phyloP scores from a whole-genome alignment of 2,797 vertebrate genomes.

The Peromyscus aztecus region DNA sequence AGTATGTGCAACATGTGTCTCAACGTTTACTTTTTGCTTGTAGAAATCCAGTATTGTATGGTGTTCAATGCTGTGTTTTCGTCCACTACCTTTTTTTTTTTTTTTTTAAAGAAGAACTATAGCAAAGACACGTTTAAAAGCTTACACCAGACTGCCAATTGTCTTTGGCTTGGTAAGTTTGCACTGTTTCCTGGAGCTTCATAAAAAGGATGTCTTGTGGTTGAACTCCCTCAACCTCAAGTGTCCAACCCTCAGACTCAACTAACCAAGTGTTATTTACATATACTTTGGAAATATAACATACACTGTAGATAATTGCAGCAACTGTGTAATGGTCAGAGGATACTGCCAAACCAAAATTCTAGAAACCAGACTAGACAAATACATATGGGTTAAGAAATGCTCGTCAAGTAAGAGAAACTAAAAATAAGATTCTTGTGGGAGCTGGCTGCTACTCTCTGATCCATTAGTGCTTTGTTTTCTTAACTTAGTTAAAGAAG shows the following conservation, averaged over 20 bases:
- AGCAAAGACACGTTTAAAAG: conserved; percentile 44
- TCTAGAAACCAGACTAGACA: conserved; percentile 80
- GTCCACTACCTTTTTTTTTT: background rate
- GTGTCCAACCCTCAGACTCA: conserved; percentile 76
- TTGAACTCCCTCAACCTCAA: conserved; percentile 78
- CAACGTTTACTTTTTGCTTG: background rate
- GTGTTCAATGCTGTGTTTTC: background rate
- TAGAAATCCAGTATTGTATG: background rate
- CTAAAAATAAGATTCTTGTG: background rate
- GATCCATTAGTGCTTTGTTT: background rate
- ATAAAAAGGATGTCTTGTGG: conserved; percentile 77
- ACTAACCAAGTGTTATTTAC: conserved; percentile 85
- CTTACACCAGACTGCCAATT: background rate
- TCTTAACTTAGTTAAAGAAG: conserved; percentile 28
- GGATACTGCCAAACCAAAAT: conserved; percentile 80
- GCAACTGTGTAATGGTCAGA: conserved; percentile 78
- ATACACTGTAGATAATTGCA: conserved; percentile 84
- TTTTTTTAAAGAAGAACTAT: conserved; percentile 8
- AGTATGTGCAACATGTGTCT: background rate
- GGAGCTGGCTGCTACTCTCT: background rate
- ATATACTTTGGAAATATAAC: conserved; percentile 85
- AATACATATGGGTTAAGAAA: conserved; percentile 52
- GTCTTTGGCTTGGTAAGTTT: conserved; percentile 63
- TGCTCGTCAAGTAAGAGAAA: background rate
- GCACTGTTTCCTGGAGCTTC: conserved; percentile 75